Percentiles rank a stretch among this genome's conserved stretches.
Evolutionary conservation across 92 coral and sea anemone genomes (phyloP).

Genomic region (Porites lobata): DNA sequence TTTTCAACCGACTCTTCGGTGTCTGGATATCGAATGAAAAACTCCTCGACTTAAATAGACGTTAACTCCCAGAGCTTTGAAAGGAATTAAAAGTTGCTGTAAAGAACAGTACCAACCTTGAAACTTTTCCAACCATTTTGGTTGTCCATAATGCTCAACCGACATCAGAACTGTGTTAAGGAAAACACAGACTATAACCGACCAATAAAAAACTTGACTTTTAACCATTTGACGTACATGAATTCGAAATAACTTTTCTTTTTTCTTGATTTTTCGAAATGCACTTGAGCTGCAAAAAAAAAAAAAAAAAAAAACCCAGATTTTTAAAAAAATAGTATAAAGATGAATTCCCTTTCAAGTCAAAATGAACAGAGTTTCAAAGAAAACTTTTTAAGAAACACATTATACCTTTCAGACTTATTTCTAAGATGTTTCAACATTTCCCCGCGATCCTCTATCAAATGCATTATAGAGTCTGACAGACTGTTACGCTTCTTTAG

Average conservation of each 20-base stretch:
- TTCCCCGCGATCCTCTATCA: conserved; percentile 89
- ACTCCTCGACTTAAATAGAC: too few relatives aligned
- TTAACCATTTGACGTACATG: conserved; percentile 85
- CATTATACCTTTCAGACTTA: conserved; percentile 47
- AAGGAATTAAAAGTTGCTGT: neutral
- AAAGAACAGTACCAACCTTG: conserved; percentile 72
- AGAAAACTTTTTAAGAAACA: neutral
- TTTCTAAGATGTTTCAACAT: conserved; percentile 75
- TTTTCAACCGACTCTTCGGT: too few relatives aligned
- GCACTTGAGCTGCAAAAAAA: conserved; percentile 27
- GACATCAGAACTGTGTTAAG: conserved; percentile 93
- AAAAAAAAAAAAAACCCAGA: neutral
- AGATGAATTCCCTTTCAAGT: too few relatives aligned
- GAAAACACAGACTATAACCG: conserved; percentile 94
- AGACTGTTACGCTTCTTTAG: conserved; percentile 91
- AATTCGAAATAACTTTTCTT: conserved; percentile 76
- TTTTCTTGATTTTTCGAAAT: conserved; percentile 82
- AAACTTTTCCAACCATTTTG: conserved; percentile 71
- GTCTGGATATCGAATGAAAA: neutral
- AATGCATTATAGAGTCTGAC: conserved; percentile 96
- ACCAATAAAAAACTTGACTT: conserved; percentile 95
- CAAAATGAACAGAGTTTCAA: too few relatives aligned
- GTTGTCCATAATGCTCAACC: conserved; percentile 91
- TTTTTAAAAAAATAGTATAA: too few relatives aligned
- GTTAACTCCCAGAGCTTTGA: too few relatives aligned